These are phyloP conservation scores for Apaloderma vittatum DNA, from an alignment of 2,113 vertebrate species.

Conservation along the genomic window DNA sequence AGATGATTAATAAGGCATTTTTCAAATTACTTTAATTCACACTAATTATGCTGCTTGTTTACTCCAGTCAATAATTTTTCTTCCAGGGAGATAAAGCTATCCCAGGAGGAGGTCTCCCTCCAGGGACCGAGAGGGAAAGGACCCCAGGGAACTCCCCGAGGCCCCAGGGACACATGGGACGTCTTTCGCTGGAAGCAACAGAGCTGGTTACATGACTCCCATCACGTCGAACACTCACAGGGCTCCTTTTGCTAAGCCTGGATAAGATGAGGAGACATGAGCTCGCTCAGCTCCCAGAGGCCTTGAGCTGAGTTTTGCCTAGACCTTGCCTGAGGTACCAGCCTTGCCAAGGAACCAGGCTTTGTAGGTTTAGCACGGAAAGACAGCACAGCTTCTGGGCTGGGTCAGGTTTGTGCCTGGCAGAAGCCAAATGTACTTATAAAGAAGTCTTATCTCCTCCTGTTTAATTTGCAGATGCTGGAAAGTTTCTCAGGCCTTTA, in stretches of 20 bases:
- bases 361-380: neutral
- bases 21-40: slow-evolving; percentile 30
- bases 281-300: neutral
- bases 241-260: neutral
- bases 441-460: neutral
- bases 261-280: neutral
- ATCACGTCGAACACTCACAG: fast-evolving
- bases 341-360: neutral
- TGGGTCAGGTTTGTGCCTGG: neutral
- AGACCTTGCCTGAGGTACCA: neutral
- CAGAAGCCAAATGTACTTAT: neutral
- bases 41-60: slow-evolving; percentile 39
- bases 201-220: neutral
- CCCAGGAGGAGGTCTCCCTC: neutral
- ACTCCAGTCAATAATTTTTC: slow-evolving; percentile 16
- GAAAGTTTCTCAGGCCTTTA: neutral
- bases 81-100: slow-evolving; percentile 15
- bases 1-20: slow-evolving; percentile 46
- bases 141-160: neutral
- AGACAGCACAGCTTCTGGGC: neutral
- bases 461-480: neutral
- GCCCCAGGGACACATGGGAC: neutral
- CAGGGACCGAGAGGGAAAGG: neutral
- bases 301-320: neutral
- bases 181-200: neutral